A percentile compares a stretch with the other conserved stretches of the same genome.
Evolutionary conservation across 1,140 invertebrate genomes (phyloP).

Genomic region (Steinernema feltiae): DNA sequence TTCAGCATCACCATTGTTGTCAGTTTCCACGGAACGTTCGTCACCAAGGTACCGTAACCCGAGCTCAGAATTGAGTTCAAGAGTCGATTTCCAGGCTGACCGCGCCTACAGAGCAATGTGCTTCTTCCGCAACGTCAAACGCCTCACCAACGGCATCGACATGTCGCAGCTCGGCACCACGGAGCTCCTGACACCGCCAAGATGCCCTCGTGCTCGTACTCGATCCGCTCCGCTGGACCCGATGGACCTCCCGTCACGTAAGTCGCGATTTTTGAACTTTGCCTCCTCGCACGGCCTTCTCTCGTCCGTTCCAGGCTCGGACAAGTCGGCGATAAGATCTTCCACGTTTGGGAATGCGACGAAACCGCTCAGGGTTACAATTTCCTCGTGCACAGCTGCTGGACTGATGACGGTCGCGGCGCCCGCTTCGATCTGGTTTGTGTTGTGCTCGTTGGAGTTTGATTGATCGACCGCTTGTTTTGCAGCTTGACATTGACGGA

Average conservation of each 20-base stretch:
- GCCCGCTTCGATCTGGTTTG: constrained; percentile 45
- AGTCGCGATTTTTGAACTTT: constrained; percentile 30
- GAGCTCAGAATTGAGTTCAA: neutral
- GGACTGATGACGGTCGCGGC: constrained; percentile 52
- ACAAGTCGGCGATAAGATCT: constrained; percentile 54
- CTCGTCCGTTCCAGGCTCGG: too few relatives aligned
- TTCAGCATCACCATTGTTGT: constrained; percentile 53
- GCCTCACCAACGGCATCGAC: constrained; percentile 52
- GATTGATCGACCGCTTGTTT: neutral
- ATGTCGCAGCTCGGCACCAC: constrained; percentile 44
- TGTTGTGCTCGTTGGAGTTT: neutral
- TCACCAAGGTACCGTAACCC: constrained; percentile 47
- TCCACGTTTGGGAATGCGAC: constrained; percentile 54
- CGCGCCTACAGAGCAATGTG: constrained; percentile 53
- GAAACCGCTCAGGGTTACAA: constrained; percentile 40
- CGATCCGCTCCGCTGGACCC: constrained; percentile 38
- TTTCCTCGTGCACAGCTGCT: constrained; percentile 53
- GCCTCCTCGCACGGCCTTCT: too few relatives aligned
- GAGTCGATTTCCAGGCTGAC: constrained; percentile 38
- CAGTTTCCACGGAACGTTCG: constrained; percentile 55
- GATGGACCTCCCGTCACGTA: constrained; percentile 43
- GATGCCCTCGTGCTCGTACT: constrained; percentile 45
- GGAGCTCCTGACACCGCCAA: constrained; percentile 49
- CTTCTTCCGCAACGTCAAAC: constrained; percentile 54
- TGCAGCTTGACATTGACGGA: constrained; percentile 49